Base-by-base conservation (phyloP, 2,888 invertebrate species). In the Andrena bicolor region DNA sequence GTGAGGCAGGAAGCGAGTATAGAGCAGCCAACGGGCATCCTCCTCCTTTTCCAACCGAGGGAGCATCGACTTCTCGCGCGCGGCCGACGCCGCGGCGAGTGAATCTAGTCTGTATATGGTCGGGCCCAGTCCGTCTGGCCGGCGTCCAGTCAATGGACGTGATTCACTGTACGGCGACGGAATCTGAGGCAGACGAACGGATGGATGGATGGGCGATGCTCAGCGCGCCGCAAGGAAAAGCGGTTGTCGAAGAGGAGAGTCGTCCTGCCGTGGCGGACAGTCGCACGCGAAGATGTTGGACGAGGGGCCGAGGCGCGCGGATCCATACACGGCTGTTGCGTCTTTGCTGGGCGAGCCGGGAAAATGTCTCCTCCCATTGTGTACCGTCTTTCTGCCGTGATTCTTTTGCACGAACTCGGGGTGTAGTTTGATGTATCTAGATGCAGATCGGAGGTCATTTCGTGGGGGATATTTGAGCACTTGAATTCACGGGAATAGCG, bases 31-130 rank as follows among this genome's bases (percentile, higher is more conserved):
- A 28, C 64, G 23, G 28, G 58, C 76, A 48, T 68, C 60, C 49
- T 75, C 68, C 48, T 64, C 60, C 68, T 51, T 61, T 63, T 51
- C 68, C 28, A 35, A 49, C 48, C 28, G 68, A 74, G 80, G 76
- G 80, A 77, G 77, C 79, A 80, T 82, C 82, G 82, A 80, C 82
- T 77, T 77, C 83, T 77, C 73, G 70, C 76, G 70, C 76, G 80
- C 41, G 82, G 23, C 64, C 56, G 53, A 69, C 51, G 71, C 49
- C 60, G 64, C 80, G 41, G 76, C 90, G 88, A 92, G 92, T 91
- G 91, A 92, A 91, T 92, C 91, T 91, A 90, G 90, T 91, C 92
- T 92, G 90, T 91, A 91, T 90, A 91, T 92, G 92, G 92, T 90
- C 91, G 88, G 92, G 88, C 90, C 81, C 84, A 75, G 88, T 85